Conservation (phyloP, 2,888 invertebrate species). For the Hydraecia micacea region DNA sequence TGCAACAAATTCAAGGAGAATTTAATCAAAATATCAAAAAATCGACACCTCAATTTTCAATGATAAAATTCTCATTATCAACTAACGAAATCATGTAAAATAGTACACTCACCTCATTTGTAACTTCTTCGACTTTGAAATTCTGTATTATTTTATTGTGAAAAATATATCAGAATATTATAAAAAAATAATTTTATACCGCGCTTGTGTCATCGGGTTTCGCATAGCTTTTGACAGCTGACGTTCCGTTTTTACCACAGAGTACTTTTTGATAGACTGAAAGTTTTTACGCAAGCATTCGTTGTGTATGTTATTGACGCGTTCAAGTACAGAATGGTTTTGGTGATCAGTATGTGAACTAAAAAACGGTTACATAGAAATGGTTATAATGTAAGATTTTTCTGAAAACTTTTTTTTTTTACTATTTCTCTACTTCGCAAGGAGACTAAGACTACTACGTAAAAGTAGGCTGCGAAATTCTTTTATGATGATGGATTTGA, state of each 20-base stretch:
- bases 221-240: constrained; percentile 53
- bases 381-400: background rate
- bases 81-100: constrained; percentile 4
- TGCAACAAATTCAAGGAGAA: constrained; percentile 42
- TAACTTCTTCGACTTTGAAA: constrained; percentile 49
- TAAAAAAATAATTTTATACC: constrained; percentile 48
- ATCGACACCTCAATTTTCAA: constrained; percentile 24
- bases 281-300: constrained; percentile 24
- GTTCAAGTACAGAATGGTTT: constrained; percentile 44
- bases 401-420: background rate
- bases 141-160: constrained; percentile 34
- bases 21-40: constrained; percentile 43
- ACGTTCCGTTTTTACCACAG: constrained; percentile 59
- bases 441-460: no score
- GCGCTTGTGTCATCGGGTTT: constrained; percentile 37
- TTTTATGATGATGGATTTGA: no score
- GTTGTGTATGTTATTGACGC: constrained; percentile 52
- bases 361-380: constrained; percentile 1
- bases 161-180: constrained; percentile 41
- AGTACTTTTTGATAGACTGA: no score
- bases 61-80: background rate
- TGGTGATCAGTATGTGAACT: constrained; percentile 44
- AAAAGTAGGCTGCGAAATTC: background rate
- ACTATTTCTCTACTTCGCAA: background rate
- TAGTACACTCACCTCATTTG: constrained; percentile 70